Evolutionary conservation across 2,113 vertebrate genomes (phyloP), one percentile per base, ranked within the genome.

Genomic region (Capreolus pygargus): DNA sequence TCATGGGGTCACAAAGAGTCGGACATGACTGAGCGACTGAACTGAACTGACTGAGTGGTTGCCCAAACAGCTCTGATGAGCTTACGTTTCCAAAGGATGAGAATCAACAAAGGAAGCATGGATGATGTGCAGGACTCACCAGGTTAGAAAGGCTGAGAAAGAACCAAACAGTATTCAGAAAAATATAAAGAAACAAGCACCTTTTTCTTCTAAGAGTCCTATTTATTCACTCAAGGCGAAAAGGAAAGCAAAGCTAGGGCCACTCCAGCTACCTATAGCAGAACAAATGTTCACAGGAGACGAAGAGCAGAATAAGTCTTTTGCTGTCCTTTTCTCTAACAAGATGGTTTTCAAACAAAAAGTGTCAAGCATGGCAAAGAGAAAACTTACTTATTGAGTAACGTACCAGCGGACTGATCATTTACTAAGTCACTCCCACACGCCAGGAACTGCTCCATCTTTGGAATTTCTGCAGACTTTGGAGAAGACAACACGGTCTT

Each of bases 321-420:
- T 19, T 45, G 58, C 45, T 74, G 43, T 85, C n/a, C 87, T 61
- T 50, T 87, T 85, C 28, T 88, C 52, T 76, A 13, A 67, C 8
- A 27, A 76, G 39, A 52, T 74, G 33, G 13, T n/a, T 97, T 97
- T 91, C 30, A 91, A 39, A 81, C 13, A 60, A n/a, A 96, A 93
- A 61, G 39, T 4, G 11, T 3, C 3, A 3, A 39, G 30, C 7
- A 21, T 23, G 47, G 12, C 33, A 86, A 57, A 93, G 21, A 64
- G 55, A 67, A 78, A 81, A 86, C 67, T 39, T 54, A 58, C 5
- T 84, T 79, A 28, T 70, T 70, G 85, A 23, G 61, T 55, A 52
- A 39, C n/a, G 47, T 64, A 54, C 36, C 23, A 55, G 12, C 2
- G 28, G 70, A 33, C 25, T n/a, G 27, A 76, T 86, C 27, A 50